These are phyloP conservation scores for Cisticola juncidis DNA, from an alignment of 2,113 vertebrate species.

Conservation along the genomic window DNA sequence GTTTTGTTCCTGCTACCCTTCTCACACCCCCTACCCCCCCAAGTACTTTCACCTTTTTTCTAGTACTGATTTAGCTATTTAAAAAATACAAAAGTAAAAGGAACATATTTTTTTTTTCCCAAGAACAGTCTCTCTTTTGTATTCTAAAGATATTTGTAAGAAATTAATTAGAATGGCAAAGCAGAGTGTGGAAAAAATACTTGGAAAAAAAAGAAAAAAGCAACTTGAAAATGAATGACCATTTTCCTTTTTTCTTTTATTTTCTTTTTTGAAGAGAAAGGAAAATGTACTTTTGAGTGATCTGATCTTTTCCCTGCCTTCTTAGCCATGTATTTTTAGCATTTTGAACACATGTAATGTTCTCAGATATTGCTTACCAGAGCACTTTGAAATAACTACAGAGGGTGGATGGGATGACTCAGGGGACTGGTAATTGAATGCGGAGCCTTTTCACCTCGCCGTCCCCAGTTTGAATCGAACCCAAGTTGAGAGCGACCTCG, in stretches of 20 bases:
- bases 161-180: background rate
- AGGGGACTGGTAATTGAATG: slow-evolving; percentile 55
- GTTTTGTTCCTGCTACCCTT: background rate
- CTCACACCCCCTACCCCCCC: background rate
- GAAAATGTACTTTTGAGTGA: background rate
- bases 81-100: background rate
- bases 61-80: background rate
- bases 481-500: slow-evolving; percentile 41
- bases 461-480: slow-evolving; percentile 7
- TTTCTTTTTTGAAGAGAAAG: background rate
- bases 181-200: background rate
- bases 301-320: background rate
- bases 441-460: slow-evolving; percentile 63
- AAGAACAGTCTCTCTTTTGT: background rate
- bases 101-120: background rate
- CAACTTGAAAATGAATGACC: background rate
- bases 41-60: background rate
- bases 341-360: slow-evolving; percentile 34
- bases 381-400: slow-evolving; percentile 55
- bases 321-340: slow-evolving; percentile 48
- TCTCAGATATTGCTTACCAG: slow-evolving; percentile 60
- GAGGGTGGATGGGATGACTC: slow-evolving; percentile 61
- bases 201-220: background rate
- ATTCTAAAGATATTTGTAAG: background rate
- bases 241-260: background rate